Conservation (phyloP, 2,113 vertebrate species). For the Pelvicachromis taeniatus region DNA sequence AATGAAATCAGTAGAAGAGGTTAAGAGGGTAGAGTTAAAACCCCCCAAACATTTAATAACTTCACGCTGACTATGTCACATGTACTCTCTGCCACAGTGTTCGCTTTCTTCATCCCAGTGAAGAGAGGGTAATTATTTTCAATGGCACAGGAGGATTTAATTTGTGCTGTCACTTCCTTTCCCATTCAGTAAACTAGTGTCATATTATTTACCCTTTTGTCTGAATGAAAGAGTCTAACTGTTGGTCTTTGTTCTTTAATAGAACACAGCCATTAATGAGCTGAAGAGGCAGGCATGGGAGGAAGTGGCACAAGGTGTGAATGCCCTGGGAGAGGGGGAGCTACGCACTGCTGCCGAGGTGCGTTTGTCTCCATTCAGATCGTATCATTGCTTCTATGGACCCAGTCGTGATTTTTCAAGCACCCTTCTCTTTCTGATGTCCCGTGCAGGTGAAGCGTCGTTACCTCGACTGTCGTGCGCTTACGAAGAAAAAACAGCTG, state of each 20-base stretch:
- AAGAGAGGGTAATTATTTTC: not conserved
- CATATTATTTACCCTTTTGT: not conserved
- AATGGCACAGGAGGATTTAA: not conserved
- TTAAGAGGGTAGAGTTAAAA: not conserved
- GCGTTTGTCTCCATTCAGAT: not conserved
- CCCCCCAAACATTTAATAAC: not conserved
- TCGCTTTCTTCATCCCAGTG: not conserved
- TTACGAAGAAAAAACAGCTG: conserved; percentile 89
- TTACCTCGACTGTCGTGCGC: conserved; percentile 89
- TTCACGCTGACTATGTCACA: not conserved
- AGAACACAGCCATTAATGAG: conserved; percentile 95
- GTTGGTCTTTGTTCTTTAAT: not conserved
- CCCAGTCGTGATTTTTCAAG: not conserved
- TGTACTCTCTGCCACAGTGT: not conserved
- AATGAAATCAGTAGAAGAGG: not conserved
- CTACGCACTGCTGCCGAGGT: conserved; percentile 85
- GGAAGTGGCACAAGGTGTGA: conserved; percentile 91
- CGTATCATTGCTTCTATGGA: not conserved
- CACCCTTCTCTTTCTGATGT: not conserved
- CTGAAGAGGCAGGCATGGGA: conserved; percentile 94
- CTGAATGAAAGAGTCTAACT: not conserved
- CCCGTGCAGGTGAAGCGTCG: conserved; percentile 79
- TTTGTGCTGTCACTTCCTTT: not conserved
- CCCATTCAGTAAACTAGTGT: not conserved
- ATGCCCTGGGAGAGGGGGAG: conserved; percentile 87